Conservation (phyloP, 2,113 vertebrate species). For the Vulpes lagopus region DNA sequence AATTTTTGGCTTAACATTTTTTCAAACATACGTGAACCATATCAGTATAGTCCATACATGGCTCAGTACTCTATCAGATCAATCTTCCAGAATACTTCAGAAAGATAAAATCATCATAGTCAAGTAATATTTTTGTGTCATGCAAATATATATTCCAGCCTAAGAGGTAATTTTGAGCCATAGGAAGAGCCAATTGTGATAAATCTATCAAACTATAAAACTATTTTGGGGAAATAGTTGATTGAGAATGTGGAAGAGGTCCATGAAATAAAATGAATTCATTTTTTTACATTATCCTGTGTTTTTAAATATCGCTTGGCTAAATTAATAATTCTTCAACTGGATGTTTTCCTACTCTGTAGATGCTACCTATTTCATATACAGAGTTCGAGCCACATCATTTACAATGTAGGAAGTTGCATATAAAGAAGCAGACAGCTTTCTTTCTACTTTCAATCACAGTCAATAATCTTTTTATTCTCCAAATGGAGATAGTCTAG, state of each 20-base stretch:
- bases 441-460: conserved; percentile 61
- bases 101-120: conserved; percentile 58
- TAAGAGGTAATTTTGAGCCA: conserved; percentile 61
- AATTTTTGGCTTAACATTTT: conserved; percentile 39
- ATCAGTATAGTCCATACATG: background rate
- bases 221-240: conserved; percentile 44
- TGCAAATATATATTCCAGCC: conserved; percentile 24
- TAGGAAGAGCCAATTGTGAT: conserved; percentile 52
- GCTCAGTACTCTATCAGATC: conserved; percentile 3
- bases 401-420: conserved; percentile 61
- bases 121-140: conserved; percentile 23
- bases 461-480: conserved; percentile 46
- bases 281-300: conserved; percentile 55
- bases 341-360: conserved; percentile 51
- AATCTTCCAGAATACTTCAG: conserved; percentile 11
- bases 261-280: conserved; percentile 63
- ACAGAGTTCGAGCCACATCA: conserved; percentile 12
- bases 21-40: background rate
- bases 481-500: background rate
- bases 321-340: conserved; percentile 69
- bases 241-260: conserved; percentile 46
- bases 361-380: conserved; percentile 59
- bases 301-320: conserved; percentile 72
- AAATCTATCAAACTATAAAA: background rate
- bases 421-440: conserved; percentile 1